Conservation (phyloP, 2,888 invertebrate genomes). For the Volucella inanis region DNA sequence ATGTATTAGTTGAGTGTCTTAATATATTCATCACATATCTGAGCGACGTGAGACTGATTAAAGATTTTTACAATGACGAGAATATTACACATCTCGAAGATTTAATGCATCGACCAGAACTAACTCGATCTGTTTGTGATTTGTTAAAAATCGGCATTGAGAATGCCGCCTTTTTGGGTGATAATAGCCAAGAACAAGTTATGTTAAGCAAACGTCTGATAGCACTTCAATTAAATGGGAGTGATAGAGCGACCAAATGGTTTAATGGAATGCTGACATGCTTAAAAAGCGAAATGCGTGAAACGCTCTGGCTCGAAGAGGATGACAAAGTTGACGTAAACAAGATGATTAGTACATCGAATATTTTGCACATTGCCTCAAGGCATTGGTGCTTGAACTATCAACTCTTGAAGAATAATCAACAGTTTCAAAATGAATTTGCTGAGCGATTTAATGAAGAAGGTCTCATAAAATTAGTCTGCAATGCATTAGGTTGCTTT, state of each 20-base stretch:
- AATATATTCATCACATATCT: conserved; percentile 81
- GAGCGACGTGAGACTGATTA: conserved; percentile 81
- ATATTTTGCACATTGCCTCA: conserved; percentile 80
- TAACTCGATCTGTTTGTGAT: conserved; percentile 81
- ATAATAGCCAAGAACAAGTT: conserved; percentile 79
- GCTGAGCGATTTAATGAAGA: conserved; percentile 45
- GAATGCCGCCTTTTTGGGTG: conserved; percentile 80
- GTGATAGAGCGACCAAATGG: conserved; percentile 78
- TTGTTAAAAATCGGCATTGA: conserved; percentile 82
- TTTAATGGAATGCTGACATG: conserved; percentile 78
- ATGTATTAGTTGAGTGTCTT: conserved; percentile 79
- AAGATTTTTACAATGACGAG: conserved; percentile 81
- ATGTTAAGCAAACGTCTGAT: conserved; percentile 79
- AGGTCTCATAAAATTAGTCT: conserved; percentile 40
- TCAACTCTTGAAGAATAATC: conserved; percentile 80
- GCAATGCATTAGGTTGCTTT: conserved; percentile 79
- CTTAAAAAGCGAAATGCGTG: conserved; percentile 59
- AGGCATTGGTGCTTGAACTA: conserved; percentile 82
- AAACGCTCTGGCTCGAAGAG: conserved; percentile 77
- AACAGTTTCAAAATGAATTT: conserved; percentile 80
- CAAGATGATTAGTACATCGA: conserved; percentile 76
- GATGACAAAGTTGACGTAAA: conserved; percentile 75
- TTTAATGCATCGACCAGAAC: conserved; percentile 79
- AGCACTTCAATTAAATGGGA: conserved; percentile 80
- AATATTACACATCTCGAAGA: conserved; percentile 81